Conservation (phyloP, 2,797 vertebrate species). For the Hapalemur alaotrensis region DNA sequence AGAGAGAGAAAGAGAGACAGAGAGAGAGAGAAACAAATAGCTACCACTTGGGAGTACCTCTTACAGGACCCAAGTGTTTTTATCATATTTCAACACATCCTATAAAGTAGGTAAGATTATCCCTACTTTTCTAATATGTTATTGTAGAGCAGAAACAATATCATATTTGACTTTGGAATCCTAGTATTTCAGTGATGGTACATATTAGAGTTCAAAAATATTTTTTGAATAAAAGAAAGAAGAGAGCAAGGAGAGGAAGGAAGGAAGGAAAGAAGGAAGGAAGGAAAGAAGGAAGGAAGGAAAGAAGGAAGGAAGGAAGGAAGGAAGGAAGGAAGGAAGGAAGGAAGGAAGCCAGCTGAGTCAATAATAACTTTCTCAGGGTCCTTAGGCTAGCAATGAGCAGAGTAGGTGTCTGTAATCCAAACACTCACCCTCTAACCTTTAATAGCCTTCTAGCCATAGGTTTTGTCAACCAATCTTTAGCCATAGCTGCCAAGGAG, state of each 20-base stretch:
- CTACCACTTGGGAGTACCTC: neutral
- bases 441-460: neutral
- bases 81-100: neutral
- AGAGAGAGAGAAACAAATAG: too few species aligned
- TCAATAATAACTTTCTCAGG: neutral
- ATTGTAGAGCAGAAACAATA: neutral
- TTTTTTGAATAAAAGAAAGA: neutral
- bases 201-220: neutral
- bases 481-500: neutral
- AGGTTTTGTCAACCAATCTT: neutral
- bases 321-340: neutral
- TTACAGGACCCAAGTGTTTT: neutral
- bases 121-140: neutral
- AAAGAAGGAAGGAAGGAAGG: neutral
- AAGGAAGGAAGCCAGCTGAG: neutral
- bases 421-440: neutral
- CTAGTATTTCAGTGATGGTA: neutral
- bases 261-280: neutral
- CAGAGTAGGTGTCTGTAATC: neutral
- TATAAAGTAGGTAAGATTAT: neutral
- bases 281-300: fast-evolving
- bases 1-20: fast-evolving
- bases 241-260: fast-evolving
- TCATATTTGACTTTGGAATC: neutral
- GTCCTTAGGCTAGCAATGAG: neutral